Conservation (phyloP, 2,888 invertebrate genomes). For the Scaptomyza reducta region DNA sequence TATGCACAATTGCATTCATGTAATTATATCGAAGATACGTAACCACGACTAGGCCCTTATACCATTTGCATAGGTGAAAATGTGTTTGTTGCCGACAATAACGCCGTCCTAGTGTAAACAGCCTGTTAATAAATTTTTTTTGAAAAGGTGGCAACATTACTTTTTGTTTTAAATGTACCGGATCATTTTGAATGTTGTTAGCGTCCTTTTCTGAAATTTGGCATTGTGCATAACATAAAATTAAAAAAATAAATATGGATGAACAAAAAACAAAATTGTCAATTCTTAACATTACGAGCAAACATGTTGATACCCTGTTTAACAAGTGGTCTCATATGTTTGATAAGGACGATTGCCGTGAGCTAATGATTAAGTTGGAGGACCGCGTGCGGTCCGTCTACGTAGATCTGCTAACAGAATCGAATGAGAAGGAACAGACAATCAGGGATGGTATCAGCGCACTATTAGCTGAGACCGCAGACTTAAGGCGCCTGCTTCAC, state of each 20-base stretch:
- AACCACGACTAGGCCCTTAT: too few species aligned
- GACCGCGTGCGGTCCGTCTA: conserved; percentile 86
- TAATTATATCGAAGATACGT: too few species aligned
- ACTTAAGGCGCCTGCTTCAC: conserved; percentile 78
- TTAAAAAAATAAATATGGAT: conserved; percentile 21
- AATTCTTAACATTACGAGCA: conserved; percentile 71
- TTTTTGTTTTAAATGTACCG: too few species aligned
- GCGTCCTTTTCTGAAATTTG: too few species aligned
- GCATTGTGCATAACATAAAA: too few species aligned
- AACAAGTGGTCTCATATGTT: conserved; percentile 80
- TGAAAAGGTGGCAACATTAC: too few species aligned
- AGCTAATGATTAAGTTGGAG: conserved; percentile 73
- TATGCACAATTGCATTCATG: too few species aligned
- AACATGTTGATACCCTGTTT: conserved; percentile 66
- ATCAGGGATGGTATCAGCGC: conserved; percentile 85
- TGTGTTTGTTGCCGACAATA: too few species aligned
- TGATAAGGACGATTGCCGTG: conserved; percentile 67
- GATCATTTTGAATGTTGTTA: too few species aligned
- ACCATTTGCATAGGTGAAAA: too few species aligned
- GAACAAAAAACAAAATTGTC: conserved; percentile 38
- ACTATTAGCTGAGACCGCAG: conserved; percentile 74
- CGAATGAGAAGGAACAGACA: conserved; percentile 85
- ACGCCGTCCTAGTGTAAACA: too few species aligned
- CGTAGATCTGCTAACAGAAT: conserved; percentile 87
- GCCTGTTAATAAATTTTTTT: too few species aligned